Conservation (phyloP, 2,888 invertebrate genomes). For the Calliphora vomitoria region DNA sequence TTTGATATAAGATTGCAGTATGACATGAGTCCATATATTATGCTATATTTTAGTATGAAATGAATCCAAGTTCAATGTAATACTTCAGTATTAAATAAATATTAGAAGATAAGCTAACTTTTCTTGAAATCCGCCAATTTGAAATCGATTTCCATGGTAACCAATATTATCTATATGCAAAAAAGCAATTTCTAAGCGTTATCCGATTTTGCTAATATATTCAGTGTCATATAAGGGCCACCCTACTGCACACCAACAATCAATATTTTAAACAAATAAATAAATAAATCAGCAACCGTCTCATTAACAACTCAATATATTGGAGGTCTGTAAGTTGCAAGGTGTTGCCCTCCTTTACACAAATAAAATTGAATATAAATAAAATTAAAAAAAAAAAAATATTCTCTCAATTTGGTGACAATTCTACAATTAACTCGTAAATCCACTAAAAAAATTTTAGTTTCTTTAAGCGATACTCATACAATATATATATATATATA, state of each 20-base stretch:
- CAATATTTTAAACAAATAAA: background rate
- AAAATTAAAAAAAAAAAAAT: constrained; percentile 15
- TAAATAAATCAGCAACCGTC: constrained; percentile 41
- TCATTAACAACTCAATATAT: constrained; percentile 58
- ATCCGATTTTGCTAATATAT: no score
- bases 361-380: constrained; percentile 1
- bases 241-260: background rate
- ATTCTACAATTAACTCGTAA: constrained; percentile 45
- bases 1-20: no score
- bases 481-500: background rate
- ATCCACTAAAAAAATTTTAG: constrained; percentile 20
- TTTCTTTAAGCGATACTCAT: background rate
- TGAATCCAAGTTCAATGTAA: no score
- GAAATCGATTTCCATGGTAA: no score
- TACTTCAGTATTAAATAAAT: no score
- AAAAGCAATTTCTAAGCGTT: no score
- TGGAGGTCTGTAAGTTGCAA: constrained; percentile 47
- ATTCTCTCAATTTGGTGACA: constrained; percentile 53
- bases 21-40: no score
- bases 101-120: no score
- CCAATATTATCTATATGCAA: no score
- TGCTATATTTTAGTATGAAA: no score
- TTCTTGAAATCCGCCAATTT: no score
- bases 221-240: no score
- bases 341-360: constrained; percentile 47